These are phyloP conservation scores for Gallinago undulata DNA, from an alignment of 2,113 vertebrate genomes.

Conservation along the genomic window DNA sequence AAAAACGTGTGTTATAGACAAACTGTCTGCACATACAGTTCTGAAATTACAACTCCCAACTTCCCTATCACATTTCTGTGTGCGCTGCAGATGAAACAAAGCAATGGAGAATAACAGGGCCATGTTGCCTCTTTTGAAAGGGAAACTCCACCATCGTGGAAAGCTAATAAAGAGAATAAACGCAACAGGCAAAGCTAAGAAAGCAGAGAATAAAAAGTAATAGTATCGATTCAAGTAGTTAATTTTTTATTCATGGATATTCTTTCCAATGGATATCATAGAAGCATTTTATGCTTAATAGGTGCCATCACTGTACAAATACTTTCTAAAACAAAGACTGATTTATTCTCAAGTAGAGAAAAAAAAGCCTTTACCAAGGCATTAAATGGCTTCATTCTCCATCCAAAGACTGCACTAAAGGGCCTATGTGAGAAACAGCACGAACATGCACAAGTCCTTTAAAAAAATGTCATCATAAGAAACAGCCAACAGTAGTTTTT, in stretches of 20 bases:
- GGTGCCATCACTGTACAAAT: background rate
- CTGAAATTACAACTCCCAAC: background rate
- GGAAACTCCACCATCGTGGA: background rate
- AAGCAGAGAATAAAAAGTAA: background rate
- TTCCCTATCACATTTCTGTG: background rate
- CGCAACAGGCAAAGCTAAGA: background rate
- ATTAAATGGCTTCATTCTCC: background rate
- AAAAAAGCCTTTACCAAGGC: background rate
- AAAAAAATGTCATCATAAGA: background rate
- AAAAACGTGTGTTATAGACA: background rate
- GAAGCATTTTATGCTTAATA: background rate
- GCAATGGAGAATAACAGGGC: background rate
- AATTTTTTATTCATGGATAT: conserved; percentile 19
- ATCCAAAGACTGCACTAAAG: background rate
- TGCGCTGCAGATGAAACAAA: background rate
- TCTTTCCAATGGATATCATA: background rate
- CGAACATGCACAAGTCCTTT: background rate
- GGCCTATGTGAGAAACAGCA: background rate
- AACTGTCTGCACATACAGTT: background rate
- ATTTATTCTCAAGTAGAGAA: background rate
- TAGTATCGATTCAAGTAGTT: background rate
- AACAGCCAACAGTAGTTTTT: background rate
- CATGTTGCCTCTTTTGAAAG: background rate
- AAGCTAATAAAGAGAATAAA: background rate
- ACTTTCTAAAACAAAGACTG: background rate